Evolutionary conservation across 1,140 invertebrate species (phyloP).

Genomic region (Drosophila quadrilineata): DNA sequence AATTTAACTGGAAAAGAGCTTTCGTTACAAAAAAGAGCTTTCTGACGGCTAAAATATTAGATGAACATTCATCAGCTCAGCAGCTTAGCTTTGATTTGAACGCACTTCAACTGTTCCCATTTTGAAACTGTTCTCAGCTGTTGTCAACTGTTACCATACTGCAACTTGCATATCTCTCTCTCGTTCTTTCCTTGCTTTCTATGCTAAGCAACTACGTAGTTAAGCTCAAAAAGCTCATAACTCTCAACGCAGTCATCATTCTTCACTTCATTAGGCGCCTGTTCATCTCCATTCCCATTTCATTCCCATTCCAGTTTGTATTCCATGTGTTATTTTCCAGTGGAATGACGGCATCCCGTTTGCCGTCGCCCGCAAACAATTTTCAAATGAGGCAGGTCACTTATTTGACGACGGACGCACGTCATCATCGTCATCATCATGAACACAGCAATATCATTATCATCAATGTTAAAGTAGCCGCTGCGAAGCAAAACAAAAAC

Average conservation of each 20-base stretch:
- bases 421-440: slow-evolving; percentile 20
- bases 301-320: not conserved
- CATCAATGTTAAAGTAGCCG: slow-evolving; percentile 23
- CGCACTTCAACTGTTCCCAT: not conserved
- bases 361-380: slow-evolving; percentile 54
- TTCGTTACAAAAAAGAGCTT: not conserved
- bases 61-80: too few species aligned
- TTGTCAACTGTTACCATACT: too few species aligned
- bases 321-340: not conserved
- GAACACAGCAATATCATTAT: slow-evolving; percentile 16
- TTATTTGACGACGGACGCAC: slow-evolving; percentile 51
- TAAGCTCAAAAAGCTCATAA: too few species aligned
- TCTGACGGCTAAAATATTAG: not conserved
- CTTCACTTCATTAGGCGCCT: not conserved
- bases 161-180: not conserved
- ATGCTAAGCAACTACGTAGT: too few species aligned
- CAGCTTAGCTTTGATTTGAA: too few species aligned
- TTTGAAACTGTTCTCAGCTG: too few species aligned
- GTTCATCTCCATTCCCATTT: not conserved
- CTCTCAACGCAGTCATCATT: too few species aligned
- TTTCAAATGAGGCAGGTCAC: slow-evolving; percentile 77
- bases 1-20: not conserved
- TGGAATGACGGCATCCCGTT: slow-evolving; percentile 51
- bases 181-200: not conserved
- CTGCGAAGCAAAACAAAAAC: slow-evolving; percentile 44